Percentiles rank a stretch among this genome's conserved stretches.
Conservation (phyloP, 2,888 invertebrate species). For the Microchrysa polita region DNA sequence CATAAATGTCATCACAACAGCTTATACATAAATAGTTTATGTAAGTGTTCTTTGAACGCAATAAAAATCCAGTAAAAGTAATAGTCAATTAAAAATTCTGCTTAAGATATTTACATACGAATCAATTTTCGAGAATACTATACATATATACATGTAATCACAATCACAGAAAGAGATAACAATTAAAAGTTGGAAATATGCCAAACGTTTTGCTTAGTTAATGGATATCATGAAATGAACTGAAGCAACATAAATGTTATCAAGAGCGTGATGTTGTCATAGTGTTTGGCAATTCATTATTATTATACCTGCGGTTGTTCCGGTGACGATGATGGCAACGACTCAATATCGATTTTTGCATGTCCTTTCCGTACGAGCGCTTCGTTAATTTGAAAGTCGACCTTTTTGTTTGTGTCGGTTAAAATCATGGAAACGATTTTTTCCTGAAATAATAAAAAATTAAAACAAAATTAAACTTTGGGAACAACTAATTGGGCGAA, state of each 20-base stretch:
- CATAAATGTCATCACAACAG: too few species aligned
- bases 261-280: not conserved
- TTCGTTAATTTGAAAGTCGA: conserved; percentile 48
- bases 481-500: conserved; percentile 12
- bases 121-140: too few species aligned
- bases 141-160: too few species aligned
- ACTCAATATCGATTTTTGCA: conserved; percentile 1
- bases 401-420: conserved; percentile 45
- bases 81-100: not conserved
- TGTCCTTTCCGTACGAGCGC: conserved; percentile 44
- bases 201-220: too few species aligned
- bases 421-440: conserved; percentile 41
- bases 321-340: not conserved
- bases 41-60: too few species aligned
- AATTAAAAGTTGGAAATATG: too few species aligned
- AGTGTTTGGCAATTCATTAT: not conserved
- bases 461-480: too few species aligned
- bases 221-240: conserved; percentile 36
- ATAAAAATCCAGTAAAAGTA: too few species aligned
- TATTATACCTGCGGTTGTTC: conserved; percentile 36
- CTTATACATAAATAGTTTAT: too few species aligned
- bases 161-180: too few species aligned
- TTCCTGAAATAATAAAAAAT: conserved; percentile 36
- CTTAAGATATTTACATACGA: too few species aligned
- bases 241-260: conserved; percentile 38